Base-by-base conservation (phyloP, 2,888 invertebrate species). In the Abscondita cerata region DNA sequence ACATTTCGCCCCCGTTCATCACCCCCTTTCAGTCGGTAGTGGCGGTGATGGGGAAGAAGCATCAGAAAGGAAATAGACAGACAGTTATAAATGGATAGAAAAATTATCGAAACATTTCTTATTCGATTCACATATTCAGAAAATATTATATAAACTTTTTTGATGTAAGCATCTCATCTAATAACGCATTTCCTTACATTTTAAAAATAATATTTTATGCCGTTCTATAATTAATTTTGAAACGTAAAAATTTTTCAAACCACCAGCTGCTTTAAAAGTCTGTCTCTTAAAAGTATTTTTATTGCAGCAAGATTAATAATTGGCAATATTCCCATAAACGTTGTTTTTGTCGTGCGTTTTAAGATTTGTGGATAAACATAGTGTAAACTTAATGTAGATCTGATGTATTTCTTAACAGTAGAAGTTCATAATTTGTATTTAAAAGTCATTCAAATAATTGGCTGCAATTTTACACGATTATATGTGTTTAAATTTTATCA, bases 11-110 rank as follows among this genome's bases (percentile, higher is more conserved):
- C 62, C 62, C 58, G 51, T 62, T 62, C 58, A 58, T 58, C 53
- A 50, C 62, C 55, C 63, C 63, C 59, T 53, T 56, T 63, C 57
- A 63, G 56, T 50, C 52, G 47, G 55, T 59, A 52, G 63, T 56
- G 55, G 66, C 65, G 70, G 72, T 69, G 71, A 69, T 66, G 71
- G 73, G 74, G 75, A 76, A 76, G 74, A 75, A 77, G 72, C 76
- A 79, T 80, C 81, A 78, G 76, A 80, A 78, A 85, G 84, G 86
- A 84, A 86, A 85, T 84, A 84, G 85, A 84, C 83, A 81, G 87
- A 87, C 87, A 86, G 86, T 81, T 87, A 87, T 87, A 86, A 87
- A 87, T 87, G 87, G 83, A 84, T 80, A 84, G 85, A 86, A 86
- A 86, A 86, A 86, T 86, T 86, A 86, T 85, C 83, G 84, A 78